These are phyloP conservation scores for Smittia sp. DNA, from an alignment of 2,888 invertebrate genomes.

Conservation along the genomic window DNA sequence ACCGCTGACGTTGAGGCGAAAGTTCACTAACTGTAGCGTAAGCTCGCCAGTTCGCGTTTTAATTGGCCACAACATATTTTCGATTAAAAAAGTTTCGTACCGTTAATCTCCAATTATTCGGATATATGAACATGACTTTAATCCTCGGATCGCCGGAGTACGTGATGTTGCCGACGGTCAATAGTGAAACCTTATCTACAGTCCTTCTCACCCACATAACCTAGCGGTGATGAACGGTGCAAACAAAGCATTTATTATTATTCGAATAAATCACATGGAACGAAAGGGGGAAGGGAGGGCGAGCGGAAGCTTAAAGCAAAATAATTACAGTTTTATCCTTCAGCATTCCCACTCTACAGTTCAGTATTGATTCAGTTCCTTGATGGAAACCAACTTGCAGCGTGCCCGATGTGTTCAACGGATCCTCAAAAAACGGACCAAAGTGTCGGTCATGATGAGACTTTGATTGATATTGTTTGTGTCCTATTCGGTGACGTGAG, in stretches of 20 bases:
- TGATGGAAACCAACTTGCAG: slow-evolving; percentile 61
- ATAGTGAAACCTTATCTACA: slow-evolving; percentile 62
- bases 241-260: not conserved
- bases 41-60: not conserved
- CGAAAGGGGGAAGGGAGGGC: not conserved
- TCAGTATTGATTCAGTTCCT: slow-evolving; percentile 63
- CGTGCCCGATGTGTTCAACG: slow-evolving; percentile 58
- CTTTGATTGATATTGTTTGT: slow-evolving; percentile 50
- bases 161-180: slow-evolving; percentile 64
- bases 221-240: slow-evolving; percentile 49
- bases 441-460: slow-evolving; percentile 69
- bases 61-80: not conserved
- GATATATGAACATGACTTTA: slow-evolving; percentile 66
- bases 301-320: slow-evolving; percentile 17
- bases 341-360: slow-evolving; percentile 68
- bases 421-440: slow-evolving; percentile 69
- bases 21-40: not conserved
- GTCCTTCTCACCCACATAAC: slow-evolving; percentile 68
- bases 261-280: slow-evolving; percentile 16
- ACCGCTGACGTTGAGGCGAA: not conserved
- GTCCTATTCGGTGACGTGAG: slow-evolving; percentile 27
- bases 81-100: not conserved
- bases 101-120: slow-evolving; percentile 65
- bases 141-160: slow-evolving; percentile 65
- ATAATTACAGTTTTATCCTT: slow-evolving; percentile 64